A percentile compares a stretch with the other conserved stretches of the same genome.
Evolutionary conservation across 2,797 vertebrate genomes (phyloP).

Genomic region (Galago senegalensis): DNA sequence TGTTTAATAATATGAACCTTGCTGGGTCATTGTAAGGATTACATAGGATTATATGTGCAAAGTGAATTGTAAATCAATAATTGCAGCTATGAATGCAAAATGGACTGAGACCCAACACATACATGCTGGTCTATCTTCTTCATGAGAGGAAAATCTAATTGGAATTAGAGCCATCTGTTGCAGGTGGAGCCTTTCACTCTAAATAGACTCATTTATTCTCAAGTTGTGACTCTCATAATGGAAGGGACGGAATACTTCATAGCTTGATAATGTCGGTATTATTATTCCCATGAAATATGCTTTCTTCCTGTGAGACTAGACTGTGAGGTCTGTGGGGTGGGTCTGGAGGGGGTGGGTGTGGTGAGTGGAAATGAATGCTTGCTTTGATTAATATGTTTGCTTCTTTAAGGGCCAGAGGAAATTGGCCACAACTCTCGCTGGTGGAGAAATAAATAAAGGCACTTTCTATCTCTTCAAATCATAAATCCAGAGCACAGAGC

Average conservation of each 20-base stretch:
- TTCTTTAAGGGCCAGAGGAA: conserved; percentile 27
- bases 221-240: neutral
- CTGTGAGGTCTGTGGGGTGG: neutral
- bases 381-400: conserved; percentile 52
- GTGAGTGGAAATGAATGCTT: conserved; percentile 56
- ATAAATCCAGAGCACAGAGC: conserved; percentile 7
- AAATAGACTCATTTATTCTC: conserved; percentile 36
- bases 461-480: conserved; percentile 31
- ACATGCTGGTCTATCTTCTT: neutral
- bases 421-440: conserved; percentile 18
- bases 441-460: conserved; percentile 51
- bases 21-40: conserved; percentile 51
- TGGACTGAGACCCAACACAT: neutral
- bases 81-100: neutral
- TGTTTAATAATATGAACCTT: conserved; percentile 32
- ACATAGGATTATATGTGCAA: conserved; percentile 55
- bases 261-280: conserved; percentile 30
- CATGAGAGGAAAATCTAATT: conserved; percentile 25
- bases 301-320: conserved; percentile 2
- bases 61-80: conserved; percentile 42
- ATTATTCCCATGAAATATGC: neutral
- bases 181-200: neutral
- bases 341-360: neutral
- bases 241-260: conserved; percentile 28
- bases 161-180: neutral